Conservation (phyloP, 2,113 vertebrate genomes). For the Chunga burmeisteri region DNA sequence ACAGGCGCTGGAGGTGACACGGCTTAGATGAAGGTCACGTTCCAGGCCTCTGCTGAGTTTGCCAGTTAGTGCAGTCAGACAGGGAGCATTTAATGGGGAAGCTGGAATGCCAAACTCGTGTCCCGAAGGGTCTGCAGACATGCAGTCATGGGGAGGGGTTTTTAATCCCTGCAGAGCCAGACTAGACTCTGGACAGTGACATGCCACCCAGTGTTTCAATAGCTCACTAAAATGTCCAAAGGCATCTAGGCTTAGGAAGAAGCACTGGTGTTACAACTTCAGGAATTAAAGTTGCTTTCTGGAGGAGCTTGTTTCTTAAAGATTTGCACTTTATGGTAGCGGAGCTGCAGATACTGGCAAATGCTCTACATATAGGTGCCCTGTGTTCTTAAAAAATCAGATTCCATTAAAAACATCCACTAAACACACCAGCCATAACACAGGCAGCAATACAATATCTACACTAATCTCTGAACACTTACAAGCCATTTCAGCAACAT, state of each 20-base stretch:
- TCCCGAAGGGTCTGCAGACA: background rate
- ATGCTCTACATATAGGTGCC: background rate
- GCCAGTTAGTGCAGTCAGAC: background rate
- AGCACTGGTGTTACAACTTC: background rate
- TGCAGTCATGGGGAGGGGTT: background rate
- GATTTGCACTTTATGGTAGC: background rate
- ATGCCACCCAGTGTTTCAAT: background rate
- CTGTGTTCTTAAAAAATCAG: background rate
- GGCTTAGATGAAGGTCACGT: slow-evolving; percentile 14
- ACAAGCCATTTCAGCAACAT: slow-evolving; percentile 8
- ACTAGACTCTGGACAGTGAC: background rate
- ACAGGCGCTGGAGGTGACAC: background rate
- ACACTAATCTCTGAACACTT: background rate
- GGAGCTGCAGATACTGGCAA: background rate
- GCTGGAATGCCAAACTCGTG: background rate
- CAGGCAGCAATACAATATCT: background rate
- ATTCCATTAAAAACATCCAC: background rate
- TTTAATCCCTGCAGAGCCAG: background rate
- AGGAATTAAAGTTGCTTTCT: background rate
- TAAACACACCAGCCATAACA: background rate
- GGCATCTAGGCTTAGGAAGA: background rate
- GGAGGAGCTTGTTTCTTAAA: background rate
- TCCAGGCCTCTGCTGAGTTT: slow-evolving; percentile 10
- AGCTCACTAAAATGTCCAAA: background rate
- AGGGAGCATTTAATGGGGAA: background rate